A percentile compares a stretch with the other conserved stretches of the same genome.
These are phyloP conservation scores for Diaprepes abbreviatus DNA, from an alignment of 2,888 invertebrate genomes.

Conservation along the genomic window DNA sequence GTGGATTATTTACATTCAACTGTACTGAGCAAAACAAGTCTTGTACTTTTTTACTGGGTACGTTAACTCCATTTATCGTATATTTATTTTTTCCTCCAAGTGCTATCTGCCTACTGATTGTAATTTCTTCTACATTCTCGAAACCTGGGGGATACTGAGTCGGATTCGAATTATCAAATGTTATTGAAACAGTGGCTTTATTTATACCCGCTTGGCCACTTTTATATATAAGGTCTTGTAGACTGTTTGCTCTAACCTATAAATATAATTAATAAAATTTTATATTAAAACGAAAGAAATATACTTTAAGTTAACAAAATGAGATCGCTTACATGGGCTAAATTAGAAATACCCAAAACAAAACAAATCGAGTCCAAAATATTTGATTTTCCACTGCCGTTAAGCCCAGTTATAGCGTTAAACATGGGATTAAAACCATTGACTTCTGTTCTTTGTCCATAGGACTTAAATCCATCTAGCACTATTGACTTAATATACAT, in stretches of 20 bases:
- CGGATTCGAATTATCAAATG: conserved; percentile 92
- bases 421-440: conserved; percentile 94
- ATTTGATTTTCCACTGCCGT: conserved; percentile 98
- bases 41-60: conserved; percentile 89
- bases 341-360: conserved; percentile 93
- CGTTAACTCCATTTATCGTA: conserved; percentile 92
- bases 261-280: conserved; percentile 42
- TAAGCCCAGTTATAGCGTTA: conserved; percentile 98
- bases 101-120: conserved; percentile 90
- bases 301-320: background rate
- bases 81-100: conserved; percentile 94
- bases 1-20: conserved; percentile 98
- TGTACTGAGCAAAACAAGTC: conserved; percentile 98
- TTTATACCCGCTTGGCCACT: conserved; percentile 96
- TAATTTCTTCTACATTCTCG: conserved; percentile 91
- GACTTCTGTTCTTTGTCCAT: conserved; percentile 92
- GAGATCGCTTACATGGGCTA: conserved; percentile 81
- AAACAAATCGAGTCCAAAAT: conserved; percentile 98
- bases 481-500: conserved; percentile 95
- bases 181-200: conserved; percentile 95
- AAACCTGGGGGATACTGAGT: conserved; percentile 90
- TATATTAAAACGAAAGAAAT: no score
- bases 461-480: conserved; percentile 98
- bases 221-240: conserved; percentile 98
- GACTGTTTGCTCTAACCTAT: conserved; percentile 89